Percentiles rank a stretch among this genome's conserved stretches.
These are phyloP conservation scores for Octonoba sinensis DNA, from an alignment of 2,888 invertebrate genomes.

Conservation along the genomic window DNA sequence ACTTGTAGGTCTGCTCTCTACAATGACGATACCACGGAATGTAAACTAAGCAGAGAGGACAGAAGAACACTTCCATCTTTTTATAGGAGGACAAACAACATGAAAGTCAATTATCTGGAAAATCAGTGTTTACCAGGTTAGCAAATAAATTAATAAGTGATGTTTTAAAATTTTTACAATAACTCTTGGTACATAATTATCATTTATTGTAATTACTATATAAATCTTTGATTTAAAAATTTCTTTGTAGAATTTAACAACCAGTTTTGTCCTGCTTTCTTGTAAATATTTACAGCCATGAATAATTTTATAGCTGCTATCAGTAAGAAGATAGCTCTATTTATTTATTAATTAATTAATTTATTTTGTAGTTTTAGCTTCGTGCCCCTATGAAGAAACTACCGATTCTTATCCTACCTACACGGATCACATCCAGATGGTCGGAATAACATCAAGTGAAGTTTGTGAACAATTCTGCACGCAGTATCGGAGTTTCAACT, in stretches of 20 bases:
- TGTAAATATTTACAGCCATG: too few species aligned
- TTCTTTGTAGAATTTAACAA: too few species aligned
- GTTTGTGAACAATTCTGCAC: constrained; percentile 71
- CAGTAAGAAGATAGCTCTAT: too few species aligned
- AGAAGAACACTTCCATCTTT: constrained; percentile 71
- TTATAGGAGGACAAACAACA: constrained; percentile 64
- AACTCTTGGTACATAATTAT: too few species aligned
- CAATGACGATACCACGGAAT: constrained; percentile 73
- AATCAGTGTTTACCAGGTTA: constrained; percentile 75
- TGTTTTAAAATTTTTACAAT: too few species aligned
- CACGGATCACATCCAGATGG: constrained; percentile 67
- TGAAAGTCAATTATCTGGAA: constrained; percentile 74
- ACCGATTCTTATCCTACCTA: constrained; percentile 67
- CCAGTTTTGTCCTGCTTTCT: too few species aligned
- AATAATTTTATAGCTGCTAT: too few species aligned
- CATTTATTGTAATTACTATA: too few species aligned
- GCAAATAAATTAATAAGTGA: constrained; percentile 28
- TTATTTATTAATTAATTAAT: too few species aligned
- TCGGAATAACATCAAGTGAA: constrained; percentile 70
- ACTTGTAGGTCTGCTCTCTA: constrained; percentile 74
- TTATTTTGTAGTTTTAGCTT: constrained; percentile 29
- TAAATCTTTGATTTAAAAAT: too few species aligned
- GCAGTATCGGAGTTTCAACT: constrained; percentile 71
- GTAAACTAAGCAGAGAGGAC: constrained; percentile 73
- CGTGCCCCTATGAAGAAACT: constrained; percentile 66